These are phyloP conservation scores for Catagonus wagneri DNA, from an alignment of 2,113 vertebrate species.

Conservation along the genomic window DNA sequence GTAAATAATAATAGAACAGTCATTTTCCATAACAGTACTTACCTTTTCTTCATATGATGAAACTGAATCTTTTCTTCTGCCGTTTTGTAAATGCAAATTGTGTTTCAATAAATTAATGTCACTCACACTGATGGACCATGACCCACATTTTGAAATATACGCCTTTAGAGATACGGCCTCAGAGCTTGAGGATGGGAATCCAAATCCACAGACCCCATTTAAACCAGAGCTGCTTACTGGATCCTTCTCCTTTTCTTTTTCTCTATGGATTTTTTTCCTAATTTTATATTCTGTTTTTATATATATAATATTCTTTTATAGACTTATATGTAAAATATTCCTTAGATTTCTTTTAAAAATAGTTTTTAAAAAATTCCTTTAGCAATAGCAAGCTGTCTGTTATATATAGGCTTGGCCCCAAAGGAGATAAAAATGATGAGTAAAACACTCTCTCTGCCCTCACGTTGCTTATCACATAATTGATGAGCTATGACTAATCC, in stretches of 20 bases:
- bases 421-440: conserved; percentile 51
- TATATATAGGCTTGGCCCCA: not conserved
- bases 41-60: not conserved
- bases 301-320: too few relatives aligned
- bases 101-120: not conserved
- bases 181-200: not conserved
- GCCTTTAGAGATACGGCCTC: not conserved
- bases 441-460: conserved; percentile 40
- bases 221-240: not conserved
- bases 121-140: not conserved
- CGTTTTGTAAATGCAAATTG: not conserved
- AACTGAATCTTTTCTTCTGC: not conserved
- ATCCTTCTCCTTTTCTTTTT: not conserved
- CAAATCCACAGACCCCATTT: not conserved
- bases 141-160: not conserved
- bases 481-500: conserved; percentile 67
- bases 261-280: not conserved
- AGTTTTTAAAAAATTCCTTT: not conserved
- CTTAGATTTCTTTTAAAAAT: not conserved
- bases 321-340: not conserved
- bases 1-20: not conserved
- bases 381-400: not conserved
- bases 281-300: not conserved
- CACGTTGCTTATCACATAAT: conserved; percentile 62
- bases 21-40: not conserved